A percentile compares a stretch with the other conserved stretches of the same genome.
phyloP scores from a whole-genome alignment of 2,888 invertebrate species.

The Keiferia lycopersicella region DNA sequence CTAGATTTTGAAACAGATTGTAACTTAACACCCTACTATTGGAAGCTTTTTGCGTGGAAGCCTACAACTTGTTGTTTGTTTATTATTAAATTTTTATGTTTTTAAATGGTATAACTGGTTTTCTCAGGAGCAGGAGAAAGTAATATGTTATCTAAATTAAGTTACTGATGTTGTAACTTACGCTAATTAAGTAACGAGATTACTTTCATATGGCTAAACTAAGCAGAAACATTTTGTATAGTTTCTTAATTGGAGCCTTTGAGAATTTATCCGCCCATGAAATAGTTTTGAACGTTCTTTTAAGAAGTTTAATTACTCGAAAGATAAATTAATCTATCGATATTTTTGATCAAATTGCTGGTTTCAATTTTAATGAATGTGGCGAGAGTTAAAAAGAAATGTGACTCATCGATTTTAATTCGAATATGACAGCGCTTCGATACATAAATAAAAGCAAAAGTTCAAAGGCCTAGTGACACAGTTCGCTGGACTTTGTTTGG shows the following conservation, averaged over 20 bases:
- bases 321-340: conserved; percentile 7
- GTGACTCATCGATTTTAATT: conserved; percentile 16
- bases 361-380: conserved; percentile 1
- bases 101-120: background rate
- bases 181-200: background rate
- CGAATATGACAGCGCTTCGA: conserved; percentile 8
- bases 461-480: conserved; percentile 31
- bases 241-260: background rate
- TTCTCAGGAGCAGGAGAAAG: background rate
- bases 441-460: conserved; percentile 33
- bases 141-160: conserved; percentile 9
- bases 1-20: no score
- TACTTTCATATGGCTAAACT: conserved; percentile 16
- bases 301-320: background rate
- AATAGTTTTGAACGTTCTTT: background rate
- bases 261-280: background rate
- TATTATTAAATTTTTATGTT: no score
- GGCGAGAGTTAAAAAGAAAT: conserved; percentile 1
- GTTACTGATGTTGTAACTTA: conserved; percentile 14
- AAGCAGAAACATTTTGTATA: background rate
- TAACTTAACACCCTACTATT: no score
- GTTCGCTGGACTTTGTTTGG: conserved; percentile 33
- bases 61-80: no score
- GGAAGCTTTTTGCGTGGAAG: no score
- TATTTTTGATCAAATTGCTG: background rate